A percentile compares a stretch with the other conserved stretches of the same genome.
phyloP scores from a whole-genome alignment of 2,113 vertebrate species.

The Cinclus mexicanus region DNA sequence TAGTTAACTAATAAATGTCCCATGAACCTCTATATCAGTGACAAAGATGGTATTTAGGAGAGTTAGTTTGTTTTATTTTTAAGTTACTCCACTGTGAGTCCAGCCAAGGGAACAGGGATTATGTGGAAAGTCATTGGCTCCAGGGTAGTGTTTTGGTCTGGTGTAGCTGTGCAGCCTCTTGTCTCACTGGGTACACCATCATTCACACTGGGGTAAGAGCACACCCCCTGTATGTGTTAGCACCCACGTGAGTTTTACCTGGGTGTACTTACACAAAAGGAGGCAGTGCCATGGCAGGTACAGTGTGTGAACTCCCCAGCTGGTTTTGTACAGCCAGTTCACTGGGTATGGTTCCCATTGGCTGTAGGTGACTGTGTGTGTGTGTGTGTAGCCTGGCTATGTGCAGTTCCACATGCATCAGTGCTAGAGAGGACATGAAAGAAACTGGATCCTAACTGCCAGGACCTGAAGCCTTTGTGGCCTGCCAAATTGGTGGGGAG shows the following conservation, averaged over 20 bases:
- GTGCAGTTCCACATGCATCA: accelerated
- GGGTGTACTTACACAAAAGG: neutral
- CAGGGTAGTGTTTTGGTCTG: neutral
- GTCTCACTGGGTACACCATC: neutral
- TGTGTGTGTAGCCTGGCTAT: neutral
- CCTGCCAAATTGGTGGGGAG: neutral
- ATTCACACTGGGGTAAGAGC: neutral
- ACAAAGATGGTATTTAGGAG: neutral
- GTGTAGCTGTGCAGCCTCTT: neutral
- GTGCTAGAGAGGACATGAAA: neutral
- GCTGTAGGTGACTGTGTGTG: neutral
- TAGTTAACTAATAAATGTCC: neutral
- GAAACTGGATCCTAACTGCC: accelerated
- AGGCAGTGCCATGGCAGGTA: neutral
- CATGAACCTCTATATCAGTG: neutral
- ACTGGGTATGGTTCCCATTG: accelerated
- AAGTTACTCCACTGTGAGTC: neutral
- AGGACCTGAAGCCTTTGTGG: neutral
- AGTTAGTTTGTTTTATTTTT: neutral
- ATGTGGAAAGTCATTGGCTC: neutral
- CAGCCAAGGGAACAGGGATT: neutral
- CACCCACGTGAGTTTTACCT: neutral
- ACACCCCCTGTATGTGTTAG: accelerated
- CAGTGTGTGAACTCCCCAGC: neutral
- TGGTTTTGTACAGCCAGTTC: neutral